phyloP scores from a whole-genome alignment of 2,888 invertebrate species.

The Ischnus inquisitorius region DNA sequence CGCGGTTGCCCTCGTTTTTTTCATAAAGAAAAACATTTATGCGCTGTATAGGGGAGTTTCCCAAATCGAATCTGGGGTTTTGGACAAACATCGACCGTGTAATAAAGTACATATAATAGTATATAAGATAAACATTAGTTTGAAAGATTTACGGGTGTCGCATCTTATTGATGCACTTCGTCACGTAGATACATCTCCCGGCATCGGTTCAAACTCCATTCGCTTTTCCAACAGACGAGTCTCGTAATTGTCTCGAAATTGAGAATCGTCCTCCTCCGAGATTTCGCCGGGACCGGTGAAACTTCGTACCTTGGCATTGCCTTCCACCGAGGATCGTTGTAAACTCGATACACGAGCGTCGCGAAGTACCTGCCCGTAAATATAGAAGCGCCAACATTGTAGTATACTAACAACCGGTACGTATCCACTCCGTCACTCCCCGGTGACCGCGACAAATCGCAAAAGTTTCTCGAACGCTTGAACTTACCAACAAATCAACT shows the following conservation, averaged over 20 bases:
- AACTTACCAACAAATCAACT: conserved; percentile 48
- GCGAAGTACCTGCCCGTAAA: conserved; percentile 13
- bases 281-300: conserved; percentile 50
- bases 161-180: conserved; percentile 43
- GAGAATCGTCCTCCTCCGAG: conserved; percentile 65
- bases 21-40: too few species aligned
- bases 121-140: conserved; percentile 9
- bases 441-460: conserved; percentile 66
- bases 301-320: conserved; percentile 50
- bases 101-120: too few species aligned
- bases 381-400: not conserved
- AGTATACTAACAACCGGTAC: conserved; percentile 2
- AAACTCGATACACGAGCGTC: conserved; percentile 54
- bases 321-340: conserved; percentile 51
- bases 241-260: conserved; percentile 67
- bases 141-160: conserved; percentile 1
- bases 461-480: conserved; percentile 51
- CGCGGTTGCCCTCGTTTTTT: too few species aligned
- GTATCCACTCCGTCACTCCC: conserved; percentile 41
- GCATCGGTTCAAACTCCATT: conserved; percentile 49
- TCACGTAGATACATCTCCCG: conserved; percentile 53
- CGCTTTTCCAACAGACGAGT: conserved; percentile 34
- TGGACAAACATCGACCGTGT: conserved; percentile 25
- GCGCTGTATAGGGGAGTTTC: too few species aligned
- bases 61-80: not conserved